Percentiles rank a stretch among this genome's conserved stretches.
Conservation (phyloP, 1,140 invertebrate genomes). For the Phthorimaea operculella region DNA sequence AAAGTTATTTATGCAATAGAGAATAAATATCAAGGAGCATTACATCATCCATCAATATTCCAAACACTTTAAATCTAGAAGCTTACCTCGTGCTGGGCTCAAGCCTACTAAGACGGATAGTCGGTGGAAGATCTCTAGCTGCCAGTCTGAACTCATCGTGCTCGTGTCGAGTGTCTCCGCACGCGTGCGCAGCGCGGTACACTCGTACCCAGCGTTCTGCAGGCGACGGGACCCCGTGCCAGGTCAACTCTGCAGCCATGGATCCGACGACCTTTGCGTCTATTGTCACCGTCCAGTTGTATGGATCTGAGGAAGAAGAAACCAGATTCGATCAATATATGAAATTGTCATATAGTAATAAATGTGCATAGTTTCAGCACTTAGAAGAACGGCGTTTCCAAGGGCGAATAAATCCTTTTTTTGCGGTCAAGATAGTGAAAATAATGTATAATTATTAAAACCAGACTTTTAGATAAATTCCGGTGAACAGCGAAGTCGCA, state of each 20-base stretch:
- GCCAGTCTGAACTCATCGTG: conserved; percentile 86
- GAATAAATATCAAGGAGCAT: too few species aligned
- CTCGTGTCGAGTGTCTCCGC: conserved; percentile 80
- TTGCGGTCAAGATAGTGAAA: too few species aligned
- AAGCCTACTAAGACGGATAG: conserved; percentile 65
- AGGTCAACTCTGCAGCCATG: conserved; percentile 79
- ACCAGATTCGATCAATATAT: too few species aligned
- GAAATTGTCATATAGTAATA: too few species aligned
- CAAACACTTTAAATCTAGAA: neutral
- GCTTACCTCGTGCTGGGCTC: conserved; percentile 78
- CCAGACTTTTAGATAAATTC: too few species aligned
- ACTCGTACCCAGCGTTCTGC: conserved; percentile 93
- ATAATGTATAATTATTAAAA: too few species aligned
- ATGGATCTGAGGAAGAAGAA: conserved; percentile 70
- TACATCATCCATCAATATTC: too few species aligned
- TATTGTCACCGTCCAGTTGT: conserved; percentile 82
- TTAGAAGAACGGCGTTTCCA: too few species aligned
- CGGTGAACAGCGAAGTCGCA: too few species aligned
- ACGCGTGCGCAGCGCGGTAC: conserved; percentile 79
- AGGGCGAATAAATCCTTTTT: too few species aligned
- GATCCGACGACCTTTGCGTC: conserved; percentile 80
- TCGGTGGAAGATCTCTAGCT: conserved; percentile 79
- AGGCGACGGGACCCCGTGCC: conserved; percentile 86
- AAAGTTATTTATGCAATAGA: too few species aligned
- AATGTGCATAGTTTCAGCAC: too few species aligned